A percentile compares a stretch with the other conserved stretches of the same genome.
phyloP scores from a whole-genome alignment of 1,140 invertebrate genomes.

The Theocolax elegans region DNA sequence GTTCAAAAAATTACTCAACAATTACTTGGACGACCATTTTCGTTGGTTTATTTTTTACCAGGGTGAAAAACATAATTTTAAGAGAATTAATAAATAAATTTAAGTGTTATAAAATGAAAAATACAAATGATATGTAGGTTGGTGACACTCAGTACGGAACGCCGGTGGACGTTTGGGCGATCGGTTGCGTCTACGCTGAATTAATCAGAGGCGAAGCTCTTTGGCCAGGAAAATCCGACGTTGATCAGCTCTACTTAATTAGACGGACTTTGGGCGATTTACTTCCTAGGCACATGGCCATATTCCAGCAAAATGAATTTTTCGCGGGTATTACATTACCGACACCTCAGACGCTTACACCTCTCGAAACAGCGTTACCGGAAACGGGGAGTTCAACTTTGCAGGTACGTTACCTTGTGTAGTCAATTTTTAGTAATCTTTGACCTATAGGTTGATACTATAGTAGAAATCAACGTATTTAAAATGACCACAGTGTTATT shows the following conservation, averaged over 20 bases:
- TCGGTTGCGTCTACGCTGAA: constrained; percentile 96
- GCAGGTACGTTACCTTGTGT: constrained; percentile 54
- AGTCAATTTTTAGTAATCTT: background rate
- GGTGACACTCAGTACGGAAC: constrained; percentile 98
- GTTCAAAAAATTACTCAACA: no score
- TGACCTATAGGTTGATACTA: no score
- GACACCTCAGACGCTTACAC: constrained; percentile 86
- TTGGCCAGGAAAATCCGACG: constrained; percentile 98
- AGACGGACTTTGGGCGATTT: constrained; percentile 91
- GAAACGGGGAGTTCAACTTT: constrained; percentile 72
- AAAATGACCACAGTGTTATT: no score
- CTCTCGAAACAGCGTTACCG: constrained; percentile 87
- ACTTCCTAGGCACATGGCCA: constrained; percentile 91
- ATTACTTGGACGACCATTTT: no score
- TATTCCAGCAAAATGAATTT: constrained; percentile 96
- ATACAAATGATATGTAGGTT: constrained; percentile 68
- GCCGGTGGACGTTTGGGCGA: constrained; percentile 97
- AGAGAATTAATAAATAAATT: no score
- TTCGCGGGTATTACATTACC: constrained; percentile 93
- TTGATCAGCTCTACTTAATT: constrained; percentile 97
- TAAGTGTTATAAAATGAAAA: no score
- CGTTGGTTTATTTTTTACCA: no score
- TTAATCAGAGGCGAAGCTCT: constrained; percentile 93
- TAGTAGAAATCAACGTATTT: no score
- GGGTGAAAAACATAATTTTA: no score